Conservation (phyloP, 2,113 vertebrate genomes). For the Sterna hirundo region DNA sequence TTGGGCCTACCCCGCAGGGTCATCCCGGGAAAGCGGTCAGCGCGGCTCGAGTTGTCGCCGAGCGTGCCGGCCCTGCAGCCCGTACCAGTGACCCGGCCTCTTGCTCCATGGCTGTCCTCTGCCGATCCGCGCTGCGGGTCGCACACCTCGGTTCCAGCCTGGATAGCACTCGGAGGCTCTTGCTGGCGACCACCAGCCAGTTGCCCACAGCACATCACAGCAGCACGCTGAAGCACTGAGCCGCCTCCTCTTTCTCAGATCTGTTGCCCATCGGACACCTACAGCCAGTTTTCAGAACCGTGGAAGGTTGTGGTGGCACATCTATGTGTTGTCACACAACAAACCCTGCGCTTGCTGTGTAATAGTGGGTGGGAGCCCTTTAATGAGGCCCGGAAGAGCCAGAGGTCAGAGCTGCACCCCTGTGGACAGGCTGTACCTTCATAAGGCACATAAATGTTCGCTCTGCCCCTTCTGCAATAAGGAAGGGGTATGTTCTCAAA, state of each 20-base stretch:
- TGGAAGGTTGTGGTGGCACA: no score
- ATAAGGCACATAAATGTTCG: fast-evolving
- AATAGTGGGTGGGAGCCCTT: background rate
- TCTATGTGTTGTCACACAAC: no score
- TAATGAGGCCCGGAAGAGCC: background rate
- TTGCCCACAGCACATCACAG: fast-evolving
- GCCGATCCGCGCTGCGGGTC: no score
- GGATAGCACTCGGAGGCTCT: no score
- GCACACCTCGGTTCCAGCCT: background rate
- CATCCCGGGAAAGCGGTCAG: background rate
- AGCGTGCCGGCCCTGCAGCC: background rate
- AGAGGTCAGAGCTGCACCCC: background rate
- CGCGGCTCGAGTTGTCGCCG: background rate
- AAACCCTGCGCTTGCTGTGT: background rate
- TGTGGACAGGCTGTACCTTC: background rate
- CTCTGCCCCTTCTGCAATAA: background rate
- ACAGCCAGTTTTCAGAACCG: fast-evolving
- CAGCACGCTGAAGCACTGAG: background rate
- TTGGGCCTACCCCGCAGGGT: no score
- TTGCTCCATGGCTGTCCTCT: background rate
- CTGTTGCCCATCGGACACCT: fast-evolving
- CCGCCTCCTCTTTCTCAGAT: fast-evolving
- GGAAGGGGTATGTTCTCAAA: no score
- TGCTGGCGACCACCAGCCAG: background rate
- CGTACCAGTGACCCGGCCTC: no score